phyloP scores from a whole-genome alignment of 2,888 invertebrate species.

The Ganaspis brasiliensis region DNA sequence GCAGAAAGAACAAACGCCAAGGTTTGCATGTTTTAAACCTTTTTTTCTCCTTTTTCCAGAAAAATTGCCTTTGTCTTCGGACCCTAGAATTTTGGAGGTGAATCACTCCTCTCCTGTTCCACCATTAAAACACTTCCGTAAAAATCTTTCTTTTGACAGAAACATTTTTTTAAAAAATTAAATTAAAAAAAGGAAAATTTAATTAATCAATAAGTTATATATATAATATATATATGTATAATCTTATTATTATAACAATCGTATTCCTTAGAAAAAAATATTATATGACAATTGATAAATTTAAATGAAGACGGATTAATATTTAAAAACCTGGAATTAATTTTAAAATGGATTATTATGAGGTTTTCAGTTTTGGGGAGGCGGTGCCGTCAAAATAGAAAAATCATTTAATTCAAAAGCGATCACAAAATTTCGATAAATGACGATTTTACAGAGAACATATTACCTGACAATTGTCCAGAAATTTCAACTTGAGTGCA shows the following conservation, averaged over 20 bases:
- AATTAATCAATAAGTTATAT: too few species aligned
- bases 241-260: too few species aligned
- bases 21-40: conserved; percentile 26
- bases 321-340: not conserved
- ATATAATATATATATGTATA: too few species aligned
- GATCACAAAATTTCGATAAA: conserved; percentile 66
- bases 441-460: conserved; percentile 75
- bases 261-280: too few species aligned
- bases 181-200: too few species aligned
- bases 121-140: conserved; percentile 22
- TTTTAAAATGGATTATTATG: not conserved
- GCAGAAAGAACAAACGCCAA: conserved; percentile 44
- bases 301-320: not conserved
- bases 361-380: not conserved
- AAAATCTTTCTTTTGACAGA: not conserved
- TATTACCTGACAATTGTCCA: conserved; percentile 73
- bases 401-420: not conserved
- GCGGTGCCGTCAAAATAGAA: not conserved
- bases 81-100: conserved; percentile 32
- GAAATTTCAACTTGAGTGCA: conserved; percentile 77
- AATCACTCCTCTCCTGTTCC: conserved; percentile 35
- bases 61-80: conserved; percentile 51
- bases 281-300: too few species aligned
- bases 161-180: too few species aligned
- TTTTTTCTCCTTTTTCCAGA: conserved; percentile 40